Conservation (phyloP, 2,113 vertebrate species). For the Bambusicola thoracicus region DNA sequence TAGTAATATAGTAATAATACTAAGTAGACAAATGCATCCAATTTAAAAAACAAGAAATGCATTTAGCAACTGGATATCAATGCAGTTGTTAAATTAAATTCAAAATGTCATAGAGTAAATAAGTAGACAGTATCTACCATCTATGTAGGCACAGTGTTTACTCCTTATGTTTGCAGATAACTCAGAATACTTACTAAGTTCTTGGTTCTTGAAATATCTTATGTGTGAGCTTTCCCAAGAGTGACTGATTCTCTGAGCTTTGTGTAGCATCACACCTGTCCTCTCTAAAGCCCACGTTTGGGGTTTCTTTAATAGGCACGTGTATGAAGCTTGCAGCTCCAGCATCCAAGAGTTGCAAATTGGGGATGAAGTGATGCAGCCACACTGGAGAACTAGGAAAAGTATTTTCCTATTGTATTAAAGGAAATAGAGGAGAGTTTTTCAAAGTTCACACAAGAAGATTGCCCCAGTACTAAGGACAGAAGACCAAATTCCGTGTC, state of each 20-base stretch:
- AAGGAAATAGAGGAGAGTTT: not conserved
- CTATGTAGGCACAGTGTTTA: not conserved
- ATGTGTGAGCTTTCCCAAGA: fast-evolving
- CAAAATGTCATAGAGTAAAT: not conserved
- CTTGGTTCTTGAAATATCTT: not conserved
- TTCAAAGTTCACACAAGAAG: not conserved
- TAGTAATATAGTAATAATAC: not conserved
- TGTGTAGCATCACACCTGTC: not conserved
- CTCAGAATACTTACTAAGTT: not conserved
- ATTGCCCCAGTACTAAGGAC: not conserved
- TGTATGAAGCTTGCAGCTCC: not conserved
- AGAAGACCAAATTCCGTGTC: not conserved
- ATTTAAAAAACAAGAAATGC: not conserved
- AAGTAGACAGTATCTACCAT: not conserved
- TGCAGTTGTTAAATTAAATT: not conserved
- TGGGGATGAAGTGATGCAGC: not conserved
- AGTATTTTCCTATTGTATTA: not conserved
- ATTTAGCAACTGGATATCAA: not conserved
- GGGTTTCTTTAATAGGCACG: not conserved
- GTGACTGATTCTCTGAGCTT: not conserved
- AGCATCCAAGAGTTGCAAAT: not conserved
- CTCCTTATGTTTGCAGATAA: not conserved
- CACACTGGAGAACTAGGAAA: not conserved
- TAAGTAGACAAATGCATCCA: not conserved
- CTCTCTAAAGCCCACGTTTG: not conserved